Evolutionary conservation across 53 echinoderm and acorn worm genomes (phyloP).

Genomic region (Echinarachnius parma): DNA sequence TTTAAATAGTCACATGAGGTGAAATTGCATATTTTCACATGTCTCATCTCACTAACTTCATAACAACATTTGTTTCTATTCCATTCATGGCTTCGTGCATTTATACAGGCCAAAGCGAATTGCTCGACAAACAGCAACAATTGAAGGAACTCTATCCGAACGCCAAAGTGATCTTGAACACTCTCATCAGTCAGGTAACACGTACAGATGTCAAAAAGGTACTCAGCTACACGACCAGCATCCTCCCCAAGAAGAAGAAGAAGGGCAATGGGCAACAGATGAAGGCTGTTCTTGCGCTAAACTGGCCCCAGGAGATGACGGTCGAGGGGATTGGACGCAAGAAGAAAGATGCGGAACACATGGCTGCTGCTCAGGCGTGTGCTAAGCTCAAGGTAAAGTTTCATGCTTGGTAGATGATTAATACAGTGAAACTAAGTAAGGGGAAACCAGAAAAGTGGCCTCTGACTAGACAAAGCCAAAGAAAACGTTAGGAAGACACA

Average conservation of each 20-base stretch:
- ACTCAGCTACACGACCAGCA: not conserved
- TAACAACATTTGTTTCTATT: no score
- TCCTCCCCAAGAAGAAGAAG: not conserved
- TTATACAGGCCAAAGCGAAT: no score
- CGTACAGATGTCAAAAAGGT: not conserved
- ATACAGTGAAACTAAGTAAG: no score
- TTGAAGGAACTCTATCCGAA: not conserved
- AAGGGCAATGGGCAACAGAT: conserved; percentile 3
- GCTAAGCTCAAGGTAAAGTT: conserved; percentile 70
- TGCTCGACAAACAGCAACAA: no score
- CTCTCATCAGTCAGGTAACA: conserved; percentile 1
- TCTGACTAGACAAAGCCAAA: no score
- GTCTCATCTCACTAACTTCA: no score
- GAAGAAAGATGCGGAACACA: conserved; percentile 63
- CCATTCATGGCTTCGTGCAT: no score
- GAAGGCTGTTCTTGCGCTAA: conserved; percentile 50
- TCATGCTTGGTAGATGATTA: no score
- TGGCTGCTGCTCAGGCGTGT: conserved; percentile 86
- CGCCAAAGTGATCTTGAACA: conserved; percentile 27
- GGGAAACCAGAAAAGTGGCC: no score
- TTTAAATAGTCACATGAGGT: no score
- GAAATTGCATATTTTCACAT: no score
- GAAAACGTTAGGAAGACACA: no score
- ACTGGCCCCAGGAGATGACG: conserved; percentile 66
- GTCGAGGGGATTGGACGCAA: conserved; percentile 60